phyloP scores from a whole-genome alignment of 2,797 vertebrate genomes.

The Myripristis jacobus region DNA sequence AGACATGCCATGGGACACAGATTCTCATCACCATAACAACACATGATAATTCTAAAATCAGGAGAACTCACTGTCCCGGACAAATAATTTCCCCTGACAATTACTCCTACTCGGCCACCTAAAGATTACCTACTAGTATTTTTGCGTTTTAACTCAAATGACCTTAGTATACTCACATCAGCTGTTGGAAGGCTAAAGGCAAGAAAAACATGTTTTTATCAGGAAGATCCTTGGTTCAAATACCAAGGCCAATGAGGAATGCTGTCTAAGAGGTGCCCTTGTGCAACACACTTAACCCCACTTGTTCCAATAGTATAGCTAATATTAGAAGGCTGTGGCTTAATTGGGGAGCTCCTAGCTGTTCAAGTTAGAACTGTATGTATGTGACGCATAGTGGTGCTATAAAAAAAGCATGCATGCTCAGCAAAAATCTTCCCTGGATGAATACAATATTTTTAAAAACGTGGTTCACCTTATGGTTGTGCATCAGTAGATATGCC shows the following conservation, averaged over 20 bases:
- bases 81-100: constrained; percentile 19
- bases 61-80: constrained; percentile 21
- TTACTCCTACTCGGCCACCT: constrained; percentile 11
- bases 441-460: constrained; percentile 24
- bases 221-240: constrained; percentile 21
- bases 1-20: constrained; percentile 9
- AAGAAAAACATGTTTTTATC: constrained; percentile 8
- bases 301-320: constrained; percentile 21
- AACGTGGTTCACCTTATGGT: constrained; percentile 33
- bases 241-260: not conserved
- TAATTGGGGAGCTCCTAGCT: constrained; percentile 41
- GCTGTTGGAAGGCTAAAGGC: not conserved
- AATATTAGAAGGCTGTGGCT: constrained; percentile 27
- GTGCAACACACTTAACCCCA: constrained; percentile 31
- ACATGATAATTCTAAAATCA: constrained; percentile 29
- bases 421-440: constrained; percentile 38
- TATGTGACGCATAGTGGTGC: constrained; percentile 32
- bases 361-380: constrained; percentile 26
- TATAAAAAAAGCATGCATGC: constrained; percentile 22
- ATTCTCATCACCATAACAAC: constrained; percentile 18
- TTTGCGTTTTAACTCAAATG: constrained; percentile 11
- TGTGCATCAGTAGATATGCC: constrained; percentile 43
- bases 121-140: constrained; percentile 1
- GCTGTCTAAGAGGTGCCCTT: constrained; percentile 38
- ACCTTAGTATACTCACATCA: constrained; percentile 7